A percentile compares a stretch with the other conserved stretches of the same genome.
phyloP scores from a whole-genome alignment of 2,888 invertebrate species.

The Mythimna pallens region DNA sequence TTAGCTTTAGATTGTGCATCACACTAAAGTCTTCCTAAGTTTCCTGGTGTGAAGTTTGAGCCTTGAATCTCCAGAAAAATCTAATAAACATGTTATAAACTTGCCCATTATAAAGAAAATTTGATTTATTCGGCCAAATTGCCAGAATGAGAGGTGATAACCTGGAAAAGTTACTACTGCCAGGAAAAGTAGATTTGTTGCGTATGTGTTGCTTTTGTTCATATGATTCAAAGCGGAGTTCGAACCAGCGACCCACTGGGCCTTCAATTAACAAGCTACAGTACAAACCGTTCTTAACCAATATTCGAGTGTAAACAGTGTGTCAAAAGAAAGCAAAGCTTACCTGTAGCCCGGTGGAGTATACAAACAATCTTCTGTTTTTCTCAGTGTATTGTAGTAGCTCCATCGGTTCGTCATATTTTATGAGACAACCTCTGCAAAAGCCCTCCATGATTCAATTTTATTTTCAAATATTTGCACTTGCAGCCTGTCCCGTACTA shows the following conservation, averaged over 20 bases:
- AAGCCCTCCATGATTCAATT: constrained; percentile 77
- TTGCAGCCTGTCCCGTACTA: background rate
- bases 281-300: background rate
- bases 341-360: constrained; percentile 86
- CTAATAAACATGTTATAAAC: no score
- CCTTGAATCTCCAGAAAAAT: background rate
- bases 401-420: constrained; percentile 78
- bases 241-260: background rate
- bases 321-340: background rate
- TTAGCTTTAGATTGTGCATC: no score
- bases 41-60: background rate
- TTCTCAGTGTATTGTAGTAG: constrained; percentile 83
- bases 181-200: no score
- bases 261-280: background rate
- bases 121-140: no score
- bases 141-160: no score
- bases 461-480: background rate
- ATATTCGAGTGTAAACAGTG: background rate
- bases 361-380: constrained; percentile 83
- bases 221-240: no score
- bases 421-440: constrained; percentile 85
- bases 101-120: background rate
- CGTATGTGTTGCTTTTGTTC: no score
- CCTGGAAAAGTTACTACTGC: no score
- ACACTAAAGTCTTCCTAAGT: background rate